phyloP scores from a whole-genome alignment of 1,140 invertebrate species.

The Alviniconcha marisindica region DNA sequence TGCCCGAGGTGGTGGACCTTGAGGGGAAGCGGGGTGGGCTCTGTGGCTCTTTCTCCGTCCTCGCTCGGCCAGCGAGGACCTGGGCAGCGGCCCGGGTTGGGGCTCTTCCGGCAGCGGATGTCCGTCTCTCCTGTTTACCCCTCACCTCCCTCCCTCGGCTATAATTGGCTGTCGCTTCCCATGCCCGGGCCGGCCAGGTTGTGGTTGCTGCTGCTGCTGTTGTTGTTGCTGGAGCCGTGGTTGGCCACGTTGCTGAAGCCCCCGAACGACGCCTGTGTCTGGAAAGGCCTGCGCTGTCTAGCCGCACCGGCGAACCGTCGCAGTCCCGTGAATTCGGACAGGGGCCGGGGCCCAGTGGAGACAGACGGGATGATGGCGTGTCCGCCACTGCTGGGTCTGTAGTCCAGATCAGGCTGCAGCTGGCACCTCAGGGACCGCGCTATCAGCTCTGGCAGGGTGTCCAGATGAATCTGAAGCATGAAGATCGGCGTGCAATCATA shows the following conservation, averaged over 20 bases:
- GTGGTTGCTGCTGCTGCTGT: neutral
- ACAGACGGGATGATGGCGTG: slow-evolving; percentile 5
- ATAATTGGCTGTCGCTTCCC: slow-evolving; percentile 13
- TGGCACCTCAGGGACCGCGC: slow-evolving; percentile 37
- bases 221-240: neutral
- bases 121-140: neutral
- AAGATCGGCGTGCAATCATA: too few species aligned
- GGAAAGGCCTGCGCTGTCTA: slow-evolving; percentile 44
- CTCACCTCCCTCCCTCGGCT: neutral
- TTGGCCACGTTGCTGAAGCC: slow-evolving; percentile 44
- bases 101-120: neutral
- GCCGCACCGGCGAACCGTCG: slow-evolving; percentile 40
- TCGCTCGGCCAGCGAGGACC: too few species aligned
- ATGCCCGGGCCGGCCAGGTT: neutral
- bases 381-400: neutral
- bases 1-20: too few species aligned
- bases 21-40: too few species aligned
- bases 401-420: slow-evolving; percentile 24
- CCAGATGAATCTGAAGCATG: slow-evolving; percentile 43
- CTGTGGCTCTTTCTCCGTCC: too few species aligned
- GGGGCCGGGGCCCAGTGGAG: slow-evolving; percentile 28
- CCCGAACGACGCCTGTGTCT: slow-evolving; percentile 47
- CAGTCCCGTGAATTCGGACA: slow-evolving; percentile 47
- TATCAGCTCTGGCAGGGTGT: slow-evolving; percentile 46
- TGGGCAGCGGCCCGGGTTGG: too few species aligned